Evolutionary conservation across 2,797 vertebrate genomes (phyloP).

Genomic region (Lepidocolaptes lacrymiger): DNA sequence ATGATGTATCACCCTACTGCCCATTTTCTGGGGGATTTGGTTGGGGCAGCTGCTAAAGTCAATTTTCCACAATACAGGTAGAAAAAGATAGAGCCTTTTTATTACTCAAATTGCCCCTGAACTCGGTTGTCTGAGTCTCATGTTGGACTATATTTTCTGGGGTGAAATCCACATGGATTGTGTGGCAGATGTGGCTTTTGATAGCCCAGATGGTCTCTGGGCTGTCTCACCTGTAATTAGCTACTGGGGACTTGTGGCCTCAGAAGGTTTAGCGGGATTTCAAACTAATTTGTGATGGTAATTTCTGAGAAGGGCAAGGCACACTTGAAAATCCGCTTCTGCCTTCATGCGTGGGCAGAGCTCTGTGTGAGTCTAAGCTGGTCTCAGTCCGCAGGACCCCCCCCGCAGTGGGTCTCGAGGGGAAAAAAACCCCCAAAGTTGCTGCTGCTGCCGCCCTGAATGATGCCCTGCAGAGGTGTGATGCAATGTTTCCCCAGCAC

Average conservation of each 20-base stretch:
- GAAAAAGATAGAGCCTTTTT: background rate
- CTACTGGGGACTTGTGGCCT: background rate
- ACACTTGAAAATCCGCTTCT: background rate
- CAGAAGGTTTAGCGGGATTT: background rate
- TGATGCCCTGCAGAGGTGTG: background rate
- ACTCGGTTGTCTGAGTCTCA: background rate
- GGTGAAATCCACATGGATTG: fast-evolving
- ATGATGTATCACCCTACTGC: background rate
- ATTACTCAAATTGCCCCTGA: background rate
- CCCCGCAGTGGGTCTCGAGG: background rate
- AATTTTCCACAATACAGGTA: background rate
- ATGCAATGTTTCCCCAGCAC: slow-evolving; percentile 11
- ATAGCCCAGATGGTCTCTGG: background rate
- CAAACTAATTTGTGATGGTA: background rate
- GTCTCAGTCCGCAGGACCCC: background rate
- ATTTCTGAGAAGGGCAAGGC: background rate
- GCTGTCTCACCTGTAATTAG: background rate
- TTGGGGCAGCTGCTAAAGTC: background rate
- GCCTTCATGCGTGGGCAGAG: fast-evolving
- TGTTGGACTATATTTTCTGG: background rate
- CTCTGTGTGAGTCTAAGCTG: background rate
- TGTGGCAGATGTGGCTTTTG: fast-evolving
- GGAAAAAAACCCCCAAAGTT: background rate
- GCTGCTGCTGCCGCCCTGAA: background rate
- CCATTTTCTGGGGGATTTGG: background rate